phyloP scores from a whole-genome alignment of 2,888 invertebrate species.

The Dynastes tityus region DNA sequence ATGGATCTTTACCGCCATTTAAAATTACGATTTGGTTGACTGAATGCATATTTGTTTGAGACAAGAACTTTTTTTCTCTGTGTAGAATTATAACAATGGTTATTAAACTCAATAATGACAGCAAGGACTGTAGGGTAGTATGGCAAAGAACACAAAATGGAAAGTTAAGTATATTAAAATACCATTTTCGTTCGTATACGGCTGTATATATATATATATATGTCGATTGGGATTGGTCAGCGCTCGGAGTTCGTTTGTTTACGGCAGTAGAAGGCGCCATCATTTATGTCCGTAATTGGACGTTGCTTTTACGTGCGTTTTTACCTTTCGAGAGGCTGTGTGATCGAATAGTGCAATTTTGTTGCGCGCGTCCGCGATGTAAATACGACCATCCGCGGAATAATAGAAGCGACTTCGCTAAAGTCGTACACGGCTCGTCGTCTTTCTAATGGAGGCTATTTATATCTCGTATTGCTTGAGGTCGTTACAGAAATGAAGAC shows the following conservation, averaged over 20 bases:
- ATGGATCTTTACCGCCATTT: too few relatives aligned
- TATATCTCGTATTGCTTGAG: not conserved
- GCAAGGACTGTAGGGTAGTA: too few relatives aligned
- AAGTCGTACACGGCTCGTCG: not conserved
- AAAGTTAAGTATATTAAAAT: too few relatives aligned
- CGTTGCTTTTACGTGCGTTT: slow-evolving; percentile 23
- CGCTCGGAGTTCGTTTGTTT: slow-evolving; percentile 34
- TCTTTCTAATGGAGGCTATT: not conserved
- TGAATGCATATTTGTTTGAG: too few relatives aligned
- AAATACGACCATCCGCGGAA: not conserved
- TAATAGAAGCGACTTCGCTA: slow-evolving; percentile 11
- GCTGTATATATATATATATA: slow-evolving; percentile 17
- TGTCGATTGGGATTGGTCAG: slow-evolving; percentile 47
- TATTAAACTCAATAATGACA: too few relatives aligned
- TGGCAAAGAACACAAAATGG: too few relatives aligned
- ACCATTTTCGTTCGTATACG: too few relatives aligned
- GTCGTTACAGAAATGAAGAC: not conserved
- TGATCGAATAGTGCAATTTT: slow-evolving; percentile 3
- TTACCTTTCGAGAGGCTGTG: not conserved
- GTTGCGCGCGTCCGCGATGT: not conserved
- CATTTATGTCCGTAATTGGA: slow-evolving; percentile 45
- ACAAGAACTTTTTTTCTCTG: too few relatives aligned
- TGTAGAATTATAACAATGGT: too few relatives aligned
- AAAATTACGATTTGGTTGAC: too few relatives aligned
- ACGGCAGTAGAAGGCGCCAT: slow-evolving; percentile 43